A percentile compares a stretch with the other conserved stretches of the same genome.
These are phyloP conservation scores for Corapipo altera DNA, from an alignment of 2,113 vertebrate genomes.

Conservation along the genomic window DNA sequence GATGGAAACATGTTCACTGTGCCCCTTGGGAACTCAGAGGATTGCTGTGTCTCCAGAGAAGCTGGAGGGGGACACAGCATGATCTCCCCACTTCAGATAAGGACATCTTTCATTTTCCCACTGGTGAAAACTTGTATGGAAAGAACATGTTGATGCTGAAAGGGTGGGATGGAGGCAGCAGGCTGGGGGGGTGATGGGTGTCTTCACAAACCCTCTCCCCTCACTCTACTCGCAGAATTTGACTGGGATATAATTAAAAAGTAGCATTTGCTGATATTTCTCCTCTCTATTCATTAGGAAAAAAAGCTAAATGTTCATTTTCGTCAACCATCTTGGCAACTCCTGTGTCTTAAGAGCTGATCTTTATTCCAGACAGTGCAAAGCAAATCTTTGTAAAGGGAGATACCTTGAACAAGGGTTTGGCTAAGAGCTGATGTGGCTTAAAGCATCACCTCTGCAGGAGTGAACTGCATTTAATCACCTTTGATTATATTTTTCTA, in stretches of 20 bases:
- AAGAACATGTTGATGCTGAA: not conserved
- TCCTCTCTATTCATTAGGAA: not conserved
- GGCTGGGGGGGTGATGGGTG: not conserved
- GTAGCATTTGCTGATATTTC: not conserved
- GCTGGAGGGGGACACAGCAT: not conserved
- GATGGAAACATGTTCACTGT: not conserved
- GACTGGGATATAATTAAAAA: not conserved
- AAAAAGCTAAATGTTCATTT: not conserved
- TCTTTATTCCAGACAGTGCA: not conserved
- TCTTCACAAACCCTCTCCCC: not conserved
- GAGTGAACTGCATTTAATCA: not conserved
- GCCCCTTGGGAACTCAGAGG: not conserved
- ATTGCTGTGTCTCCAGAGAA: not conserved
- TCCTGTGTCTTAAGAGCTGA: not conserved
- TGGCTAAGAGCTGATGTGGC: not conserved
- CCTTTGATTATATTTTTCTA: not conserved
- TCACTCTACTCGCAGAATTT: not conserved
- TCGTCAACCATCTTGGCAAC: not conserved
- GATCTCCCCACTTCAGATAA: not conserved
- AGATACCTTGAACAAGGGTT: not conserved
- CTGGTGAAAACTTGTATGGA: not conserved
- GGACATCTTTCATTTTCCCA: not conserved
- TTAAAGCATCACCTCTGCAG: not conserved
- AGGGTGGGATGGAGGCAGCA: not conserved
- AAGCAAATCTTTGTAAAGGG: not conserved